A percentile compares a stretch with the other conserved stretches of the same genome.
phyloP scores from a whole-genome alignment of 2,113 vertebrate genomes.

The Lampris incognitus region DNA sequence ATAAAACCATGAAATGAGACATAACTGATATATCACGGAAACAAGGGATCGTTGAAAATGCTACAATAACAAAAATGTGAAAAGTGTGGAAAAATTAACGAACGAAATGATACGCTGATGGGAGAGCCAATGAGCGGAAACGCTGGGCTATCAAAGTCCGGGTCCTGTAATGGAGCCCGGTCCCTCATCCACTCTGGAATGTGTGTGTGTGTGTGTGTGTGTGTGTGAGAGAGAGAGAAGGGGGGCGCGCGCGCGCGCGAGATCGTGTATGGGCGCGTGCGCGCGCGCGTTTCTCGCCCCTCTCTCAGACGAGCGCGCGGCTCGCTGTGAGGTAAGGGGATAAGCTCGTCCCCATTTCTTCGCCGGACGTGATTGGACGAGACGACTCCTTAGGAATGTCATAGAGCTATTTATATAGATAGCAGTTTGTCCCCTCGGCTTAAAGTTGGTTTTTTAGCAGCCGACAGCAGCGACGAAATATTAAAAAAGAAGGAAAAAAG shows the following conservation, averaged over 20 bases:
- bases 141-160: slow-evolving; percentile 64
- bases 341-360: slow-evolving; percentile 81
- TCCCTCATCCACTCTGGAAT: slow-evolving; percentile 44
- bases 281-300: slow-evolving; percentile 49
- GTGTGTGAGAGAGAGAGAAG: too few species aligned
- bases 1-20: not conserved
- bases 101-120: slow-evolving; percentile 47
- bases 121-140: slow-evolving; percentile 71
- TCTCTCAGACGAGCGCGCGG: slow-evolving; percentile 40
- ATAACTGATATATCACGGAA: not conserved
- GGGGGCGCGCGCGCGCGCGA: too few species aligned
- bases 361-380: slow-evolving; percentile 87
- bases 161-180: slow-evolving; percentile 58
- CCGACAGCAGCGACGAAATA: slow-evolving; percentile 26
- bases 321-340: slow-evolving; percentile 74
- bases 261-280: too few species aligned
- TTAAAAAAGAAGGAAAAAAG: too few species aligned
- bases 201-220: slow-evolving; percentile 15
- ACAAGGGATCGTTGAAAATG: too few species aligned
- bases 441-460: slow-evolving; percentile 65
- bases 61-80: not conserved
- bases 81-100: not conserved
- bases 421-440: slow-evolving; percentile 76
- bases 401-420: slow-evolving; percentile 92
- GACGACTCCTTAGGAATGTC: slow-evolving; percentile 86